phyloP scores from a whole-genome alignment of 2,888 invertebrate species.

The Gandaritis pyraliata region DNA sequence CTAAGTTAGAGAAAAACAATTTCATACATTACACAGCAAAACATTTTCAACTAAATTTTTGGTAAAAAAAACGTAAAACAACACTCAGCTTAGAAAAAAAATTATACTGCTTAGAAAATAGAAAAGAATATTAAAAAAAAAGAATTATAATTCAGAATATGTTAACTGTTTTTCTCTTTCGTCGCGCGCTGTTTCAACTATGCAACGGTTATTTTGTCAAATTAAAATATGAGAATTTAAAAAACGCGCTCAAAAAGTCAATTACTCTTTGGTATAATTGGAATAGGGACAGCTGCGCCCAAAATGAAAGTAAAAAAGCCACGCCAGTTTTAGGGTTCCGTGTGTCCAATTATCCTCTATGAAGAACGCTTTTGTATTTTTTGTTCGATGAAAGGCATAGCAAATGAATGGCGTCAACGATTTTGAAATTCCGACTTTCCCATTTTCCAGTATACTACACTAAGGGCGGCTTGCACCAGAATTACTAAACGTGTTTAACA shows the following conservation, averaged over 20 bases:
- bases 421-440: background rate
- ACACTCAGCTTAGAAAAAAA: too few relatives aligned
- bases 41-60: too few relatives aligned
- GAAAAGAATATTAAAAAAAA: too few relatives aligned
- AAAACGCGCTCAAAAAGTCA: conserved; percentile 39
- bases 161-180: background rate
- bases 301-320: conserved; percentile 15
- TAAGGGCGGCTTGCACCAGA: too few relatives aligned
- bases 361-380: conserved; percentile 1
- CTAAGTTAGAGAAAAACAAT: too few relatives aligned
- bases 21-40: too few relatives aligned
- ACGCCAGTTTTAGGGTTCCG: conserved; percentile 11
- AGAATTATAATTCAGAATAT: too few relatives aligned
- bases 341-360: conserved; percentile 15
- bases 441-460: too few relatives aligned
- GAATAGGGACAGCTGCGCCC: conserved; percentile 38
- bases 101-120: too few relatives aligned
- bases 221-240: conserved; percentile 36
- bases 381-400: background rate
- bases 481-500: too few relatives aligned
- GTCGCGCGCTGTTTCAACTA: background rate
- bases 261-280: conserved; percentile 39
- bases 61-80: too few relatives aligned
- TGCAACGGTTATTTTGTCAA: conserved; percentile 21
- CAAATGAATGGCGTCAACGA: background rate